Base-by-base conservation (phyloP, 2,888 invertebrate genomes). In the Trissolcus brochymenae region DNA sequence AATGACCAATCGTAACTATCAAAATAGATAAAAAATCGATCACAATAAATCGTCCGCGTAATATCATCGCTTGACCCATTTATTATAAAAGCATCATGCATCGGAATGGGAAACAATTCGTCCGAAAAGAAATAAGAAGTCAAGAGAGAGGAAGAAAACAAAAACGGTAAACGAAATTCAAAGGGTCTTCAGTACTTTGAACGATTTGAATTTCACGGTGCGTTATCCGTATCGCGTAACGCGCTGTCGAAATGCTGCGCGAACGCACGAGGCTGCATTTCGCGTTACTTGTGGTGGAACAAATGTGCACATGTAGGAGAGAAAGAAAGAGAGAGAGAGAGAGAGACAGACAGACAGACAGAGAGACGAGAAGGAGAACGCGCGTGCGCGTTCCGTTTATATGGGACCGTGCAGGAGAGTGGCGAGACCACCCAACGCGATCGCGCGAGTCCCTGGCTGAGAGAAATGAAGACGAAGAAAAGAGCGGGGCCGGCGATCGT, bases 361-460 rank as follows among this genome's bases (percentile, higher is more conserved):
- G 54, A 73, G 35, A n/a, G n/a, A n/a, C n/a, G 35, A 9, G 65
- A 53, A 25, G 25, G 25, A 2, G 25, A 68, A 62, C 64, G 70
- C 77, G 77, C 77, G 77, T 77, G 77, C 73, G 77, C 64, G 68
- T 82, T 35, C 80, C 80, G 67, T 68, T 75, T 84, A 82, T 83
- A 83, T 81, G 83, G 83, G 82, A 84, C 83, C 82, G 60, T 62
- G 84, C 81, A 70, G 85, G 84, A 84, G 85, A 87, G 87, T 87
- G 84, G 88, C 83, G 84, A 87, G 88, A 88, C 88, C 88, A 88
- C 88, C 88, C 88, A 88, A 87, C 86, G 86, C 85, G 88, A 88
- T 88, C 87, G 86, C 87, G 86, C 88, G 87, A 85, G 86, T 85
- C 87, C 85, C 84, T 50, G 77, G 76, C 77, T 76, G 78, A 66